These are phyloP conservation scores for Cerceris ruficornis DNA, from an alignment of 2,888 invertebrate genomes.

Conservation along the genomic window DNA sequence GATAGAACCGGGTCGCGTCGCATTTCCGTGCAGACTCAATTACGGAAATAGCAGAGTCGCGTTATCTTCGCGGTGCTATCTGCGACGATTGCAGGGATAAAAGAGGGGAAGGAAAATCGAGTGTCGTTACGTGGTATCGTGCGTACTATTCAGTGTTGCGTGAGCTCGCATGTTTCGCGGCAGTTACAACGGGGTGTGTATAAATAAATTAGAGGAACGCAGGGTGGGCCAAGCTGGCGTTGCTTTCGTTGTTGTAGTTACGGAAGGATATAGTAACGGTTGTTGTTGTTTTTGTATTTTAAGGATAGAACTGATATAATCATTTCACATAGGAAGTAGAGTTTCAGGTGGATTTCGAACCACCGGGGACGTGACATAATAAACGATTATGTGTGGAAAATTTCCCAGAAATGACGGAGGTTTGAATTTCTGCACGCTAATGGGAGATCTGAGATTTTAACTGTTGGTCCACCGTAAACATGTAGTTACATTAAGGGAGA, in stretches of 20 bases:
- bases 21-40: constrained; percentile 50
- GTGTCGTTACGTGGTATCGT: constrained; percentile 16
- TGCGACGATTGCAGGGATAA: constrained; percentile 42
- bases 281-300: constrained; percentile 49
- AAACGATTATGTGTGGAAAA: too few species aligned
- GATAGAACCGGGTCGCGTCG: constrained; percentile 23
- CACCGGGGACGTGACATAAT: too few species aligned
- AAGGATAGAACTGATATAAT: background rate
- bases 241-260: constrained; percentile 18
- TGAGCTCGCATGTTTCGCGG: constrained; percentile 33
- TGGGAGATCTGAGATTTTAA: too few species aligned
- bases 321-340: too few species aligned
- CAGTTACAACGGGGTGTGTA: constrained; percentile 24
- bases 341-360: too few species aligned
- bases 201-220: constrained; percentile 57
- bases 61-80: constrained; percentile 52
- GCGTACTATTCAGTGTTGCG: constrained; percentile 50
- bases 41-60: constrained; percentile 50
- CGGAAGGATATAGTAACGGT: constrained; percentile 19
- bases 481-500: too few species aligned
- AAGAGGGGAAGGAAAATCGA: background rate
- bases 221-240: constrained; percentile 1
- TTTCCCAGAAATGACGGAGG: too few species aligned
- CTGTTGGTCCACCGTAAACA: too few species aligned
- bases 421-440: too few species aligned